A percentile compares a stretch with the other conserved stretches of the same genome.
Conservation (phyloP, 1,140 invertebrate genomes). For the Chrysoperla carnea region DNA sequence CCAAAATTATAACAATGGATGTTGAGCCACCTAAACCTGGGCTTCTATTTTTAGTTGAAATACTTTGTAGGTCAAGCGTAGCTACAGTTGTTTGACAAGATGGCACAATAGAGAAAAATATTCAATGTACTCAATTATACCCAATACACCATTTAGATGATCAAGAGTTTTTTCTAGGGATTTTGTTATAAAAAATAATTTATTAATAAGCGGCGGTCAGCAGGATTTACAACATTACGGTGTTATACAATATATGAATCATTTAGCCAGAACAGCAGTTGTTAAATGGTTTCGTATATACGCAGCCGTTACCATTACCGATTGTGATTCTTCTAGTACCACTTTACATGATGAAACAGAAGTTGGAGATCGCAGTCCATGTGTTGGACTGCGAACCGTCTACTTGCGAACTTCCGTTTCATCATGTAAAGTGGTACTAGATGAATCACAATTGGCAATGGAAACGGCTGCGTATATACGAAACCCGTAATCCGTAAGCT, state of each 20-base stretch:
- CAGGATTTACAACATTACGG: constrained; percentile 50
- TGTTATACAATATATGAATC: constrained; percentile 78
- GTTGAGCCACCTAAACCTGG: constrained; percentile 9
- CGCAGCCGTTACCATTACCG: constrained; percentile 17
- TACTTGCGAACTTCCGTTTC: too few species aligned
- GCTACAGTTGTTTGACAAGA: constrained; percentile 62
- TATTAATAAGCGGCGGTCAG: too few species aligned
- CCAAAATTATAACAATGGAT: constrained; percentile 5
- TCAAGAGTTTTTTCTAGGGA: constrained; percentile 92
- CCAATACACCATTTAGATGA: constrained; percentile 90
- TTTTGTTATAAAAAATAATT: constrained; percentile 65
- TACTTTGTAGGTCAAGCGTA: not conserved
- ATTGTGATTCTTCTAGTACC: not conserved
- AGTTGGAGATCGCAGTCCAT: constrained; percentile 82
- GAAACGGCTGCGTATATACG: too few species aligned
- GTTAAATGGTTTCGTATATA: constrained; percentile 78
- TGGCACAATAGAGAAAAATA: constrained; percentile 61
- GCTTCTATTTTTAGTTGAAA: constrained; percentile 14
- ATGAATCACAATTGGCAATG: too few species aligned
- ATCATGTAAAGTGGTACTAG: too few species aligned
- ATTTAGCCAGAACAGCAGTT: constrained; percentile 69
- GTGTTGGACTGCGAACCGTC: constrained; percentile 79
- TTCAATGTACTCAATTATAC: constrained; percentile 75
- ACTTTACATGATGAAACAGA: constrained; percentile 30
- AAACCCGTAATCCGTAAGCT: too few species aligned